Conservation (phyloP, 1,140 invertebrate species). For the Cotesia glomerata region DNA sequence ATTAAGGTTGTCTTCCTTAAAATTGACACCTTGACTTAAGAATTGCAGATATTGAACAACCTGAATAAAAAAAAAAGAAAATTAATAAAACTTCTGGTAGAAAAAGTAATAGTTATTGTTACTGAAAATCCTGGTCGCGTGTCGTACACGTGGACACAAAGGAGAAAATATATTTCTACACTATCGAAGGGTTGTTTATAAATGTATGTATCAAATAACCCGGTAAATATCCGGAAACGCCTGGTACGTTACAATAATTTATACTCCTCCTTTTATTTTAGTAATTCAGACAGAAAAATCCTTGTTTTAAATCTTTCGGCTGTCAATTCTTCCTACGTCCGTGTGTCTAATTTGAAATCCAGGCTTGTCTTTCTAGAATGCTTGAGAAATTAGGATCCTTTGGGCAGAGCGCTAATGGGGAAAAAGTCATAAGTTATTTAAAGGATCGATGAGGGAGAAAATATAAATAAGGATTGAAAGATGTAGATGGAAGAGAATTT, state of each 20-base stretch:
- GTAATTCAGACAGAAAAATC: not conserved
- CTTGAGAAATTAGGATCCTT: not conserved
- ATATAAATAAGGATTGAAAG: not conserved
- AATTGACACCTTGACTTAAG: too few relatives aligned
- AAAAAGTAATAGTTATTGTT: not conserved
- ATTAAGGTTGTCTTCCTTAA: too few relatives aligned
- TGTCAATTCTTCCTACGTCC: not conserved
- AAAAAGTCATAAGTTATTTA: conserved; percentile 10
- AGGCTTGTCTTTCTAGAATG: not conserved
- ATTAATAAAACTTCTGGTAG: not conserved
- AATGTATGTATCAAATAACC: not conserved
- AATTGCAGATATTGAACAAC: too few relatives aligned
- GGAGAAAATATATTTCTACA: not conserved
- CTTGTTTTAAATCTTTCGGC: not conserved
- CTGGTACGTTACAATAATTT: conserved; percentile 44
- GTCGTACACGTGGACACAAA: conserved; percentile 10
- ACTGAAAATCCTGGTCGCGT: conserved; percentile 4
- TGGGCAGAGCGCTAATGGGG: not conserved
- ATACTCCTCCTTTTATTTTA: conserved; percentile 26
- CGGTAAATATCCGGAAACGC: conserved; percentile 48
- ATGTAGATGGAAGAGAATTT: conserved; percentile 35
- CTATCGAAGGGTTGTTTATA: not conserved
- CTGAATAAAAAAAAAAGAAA: too few relatives aligned
- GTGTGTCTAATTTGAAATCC: not conserved
- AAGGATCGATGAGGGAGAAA: conserved; percentile 27